Percentiles rank a stretch among this genome's conserved stretches.
phyloP scores from a whole-genome alignment of 2,113 vertebrate genomes.

The Gambusia holbrooki region DNA sequence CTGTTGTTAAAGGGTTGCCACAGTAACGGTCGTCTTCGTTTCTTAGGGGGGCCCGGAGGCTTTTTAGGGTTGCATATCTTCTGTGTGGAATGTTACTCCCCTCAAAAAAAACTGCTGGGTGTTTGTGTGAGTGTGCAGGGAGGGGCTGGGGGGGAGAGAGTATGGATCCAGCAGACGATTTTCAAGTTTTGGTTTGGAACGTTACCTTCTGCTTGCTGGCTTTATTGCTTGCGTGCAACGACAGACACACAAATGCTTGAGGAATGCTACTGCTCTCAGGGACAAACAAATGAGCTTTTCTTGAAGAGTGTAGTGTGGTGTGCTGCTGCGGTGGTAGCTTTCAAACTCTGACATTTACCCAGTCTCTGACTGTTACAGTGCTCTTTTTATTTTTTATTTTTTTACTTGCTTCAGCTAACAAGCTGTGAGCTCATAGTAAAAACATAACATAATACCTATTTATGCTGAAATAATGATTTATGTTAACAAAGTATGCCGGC shows the following conservation, averaged over 20 bases:
- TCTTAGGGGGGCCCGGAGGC: conserved; percentile 75
- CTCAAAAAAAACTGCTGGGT: conserved; percentile 40
- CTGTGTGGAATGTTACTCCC: conserved; percentile 77
- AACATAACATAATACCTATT: background rate
- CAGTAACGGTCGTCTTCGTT: conserved; percentile 75
- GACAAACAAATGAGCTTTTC: conserved; percentile 29
- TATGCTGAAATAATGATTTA: background rate
- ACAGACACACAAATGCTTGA: conserved; percentile 18
- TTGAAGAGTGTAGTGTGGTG: conserved; percentile 2
- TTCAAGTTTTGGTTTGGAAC: conserved; percentile 44
- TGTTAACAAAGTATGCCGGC: background rate
- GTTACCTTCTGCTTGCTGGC: conserved; percentile 12
- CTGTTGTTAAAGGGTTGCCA: conserved; percentile 79
- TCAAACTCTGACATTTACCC: conserved; percentile 38
- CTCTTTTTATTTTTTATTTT: conserved; percentile 19
- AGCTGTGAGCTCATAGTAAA: conserved; percentile 1
- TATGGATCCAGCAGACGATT: conserved; percentile 64
- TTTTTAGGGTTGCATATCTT: conserved; percentile 79
- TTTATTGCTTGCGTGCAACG: conserved; percentile 13
- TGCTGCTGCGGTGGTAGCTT: conserved; percentile 21
- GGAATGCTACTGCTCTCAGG: conserved; percentile 28
- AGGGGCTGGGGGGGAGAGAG: background rate
- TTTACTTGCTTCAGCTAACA: conserved; percentile 26
- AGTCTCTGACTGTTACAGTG: conserved; percentile 64
- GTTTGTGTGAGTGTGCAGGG: background rate